Evolutionary conservation across 2,888 invertebrate species (phyloP).

Genomic region (Meiosimyza decipiens): DNA sequence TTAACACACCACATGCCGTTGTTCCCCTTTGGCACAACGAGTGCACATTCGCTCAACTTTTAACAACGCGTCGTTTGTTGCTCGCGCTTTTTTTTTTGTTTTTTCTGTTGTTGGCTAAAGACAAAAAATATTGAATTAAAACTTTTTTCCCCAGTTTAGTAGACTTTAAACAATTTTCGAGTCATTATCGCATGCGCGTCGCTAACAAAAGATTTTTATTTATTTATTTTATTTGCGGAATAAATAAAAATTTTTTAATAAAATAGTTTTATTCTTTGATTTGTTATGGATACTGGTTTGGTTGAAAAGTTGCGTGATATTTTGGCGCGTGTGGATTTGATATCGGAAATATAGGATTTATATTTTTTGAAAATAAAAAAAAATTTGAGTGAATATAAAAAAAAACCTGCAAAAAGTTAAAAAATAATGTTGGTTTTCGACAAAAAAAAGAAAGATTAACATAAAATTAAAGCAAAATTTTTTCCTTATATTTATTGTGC

Average conservation of each 20-base stretch:
- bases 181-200: conserved; percentile 66
- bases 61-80: conserved; percentile 17
- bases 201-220: conserved; percentile 36
- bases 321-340: too few species aligned
- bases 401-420: background rate
- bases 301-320: too few species aligned
- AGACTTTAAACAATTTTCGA: conserved; percentile 65
- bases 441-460: background rate
- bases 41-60: conserved; percentile 39
- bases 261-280: too few species aligned
- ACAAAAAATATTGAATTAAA: conserved; percentile 64
- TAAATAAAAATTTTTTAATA: too few species aligned
- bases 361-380: too few species aligned
- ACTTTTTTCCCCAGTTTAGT: conserved; percentile 61
- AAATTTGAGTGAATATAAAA: background rate
- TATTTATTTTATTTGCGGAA: too few species aligned
- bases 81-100: background rate
- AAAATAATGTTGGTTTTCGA: too few species aligned
- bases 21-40: background rate
- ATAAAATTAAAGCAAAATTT: background rate
- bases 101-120: conserved; percentile 49
- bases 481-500: background rate
- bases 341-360: too few species aligned
- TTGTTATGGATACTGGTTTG: too few species aligned
- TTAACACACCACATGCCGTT: too few species aligned